Conservation (phyloP, 1,140 invertebrate genomes). For the Reticulitermes speratus region DNA sequence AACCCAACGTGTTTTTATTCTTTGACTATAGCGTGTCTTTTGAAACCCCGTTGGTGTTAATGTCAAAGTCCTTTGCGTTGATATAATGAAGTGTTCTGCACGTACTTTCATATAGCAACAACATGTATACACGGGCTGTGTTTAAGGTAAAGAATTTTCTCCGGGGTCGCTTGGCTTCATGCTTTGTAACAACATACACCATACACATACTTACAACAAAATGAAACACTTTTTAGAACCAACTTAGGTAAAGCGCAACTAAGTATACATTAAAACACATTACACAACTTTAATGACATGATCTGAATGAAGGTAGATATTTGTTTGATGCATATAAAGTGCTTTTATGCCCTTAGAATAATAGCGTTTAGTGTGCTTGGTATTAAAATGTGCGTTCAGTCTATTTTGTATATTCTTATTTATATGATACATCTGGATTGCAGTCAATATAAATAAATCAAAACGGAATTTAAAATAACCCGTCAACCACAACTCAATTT, state of each 20-base stretch:
- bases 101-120: not conserved
- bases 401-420: no score
- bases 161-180: not conserved
- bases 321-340: not conserved
- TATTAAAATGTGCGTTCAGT: no score
- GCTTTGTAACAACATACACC: not conserved
- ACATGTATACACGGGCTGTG: not conserved
- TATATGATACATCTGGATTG: no score
- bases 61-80: not conserved
- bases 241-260: not conserved
- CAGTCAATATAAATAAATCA: no score
- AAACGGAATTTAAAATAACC: no score
- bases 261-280: not conserved
- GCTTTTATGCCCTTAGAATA: not conserved
- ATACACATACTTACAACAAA: not conserved
- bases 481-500: no score
- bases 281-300: not conserved
- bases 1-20: no score
- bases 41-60: not conserved
- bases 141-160: not conserved
- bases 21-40: not conserved
- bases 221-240: not conserved
- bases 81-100: not conserved
- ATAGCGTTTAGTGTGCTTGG: no score
- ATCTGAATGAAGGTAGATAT: not conserved